These are phyloP conservation scores for Megalops atlanticus DNA, from an alignment of 2,113 vertebrate species.

Conservation along the genomic window DNA sequence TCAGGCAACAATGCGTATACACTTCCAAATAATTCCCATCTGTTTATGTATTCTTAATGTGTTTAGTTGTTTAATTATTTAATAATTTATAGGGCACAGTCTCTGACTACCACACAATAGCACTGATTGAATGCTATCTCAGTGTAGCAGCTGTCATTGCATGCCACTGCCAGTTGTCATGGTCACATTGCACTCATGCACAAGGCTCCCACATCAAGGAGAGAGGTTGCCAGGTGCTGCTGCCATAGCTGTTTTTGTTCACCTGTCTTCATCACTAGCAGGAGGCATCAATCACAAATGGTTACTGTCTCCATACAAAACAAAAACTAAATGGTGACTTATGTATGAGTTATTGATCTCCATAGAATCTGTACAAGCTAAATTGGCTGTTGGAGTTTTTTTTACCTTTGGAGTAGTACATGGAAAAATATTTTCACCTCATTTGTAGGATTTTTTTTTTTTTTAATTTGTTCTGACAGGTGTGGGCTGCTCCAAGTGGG, in stretches of 20 bases:
- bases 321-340: too few relatives aligned
- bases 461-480: conserved; percentile 62
- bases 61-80: neutral
- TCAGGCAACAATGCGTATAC: neutral
- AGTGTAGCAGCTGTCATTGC: neutral
- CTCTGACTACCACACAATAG: too few relatives aligned
- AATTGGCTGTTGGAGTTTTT: too few relatives aligned
- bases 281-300: neutral
- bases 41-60: neutral
- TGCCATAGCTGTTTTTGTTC: neutral
- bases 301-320: too few relatives aligned
- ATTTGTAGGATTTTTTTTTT: too few relatives aligned
- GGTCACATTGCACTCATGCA: too few relatives aligned
- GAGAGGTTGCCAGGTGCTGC: neutral
- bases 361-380: too few relatives aligned
- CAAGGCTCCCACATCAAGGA: neutral
- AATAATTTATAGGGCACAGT: too few relatives aligned
- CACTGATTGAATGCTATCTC: neutral
- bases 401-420: neutral
- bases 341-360: too few relatives aligned
- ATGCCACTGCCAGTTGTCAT: neutral
- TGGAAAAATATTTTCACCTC: neutral
- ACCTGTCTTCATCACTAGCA: neutral
- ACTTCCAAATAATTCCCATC: neutral
- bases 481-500: conserved; percentile 95